Percentiles rank a stretch among this genome's conserved stretches.
phyloP scores from a whole-genome alignment of 2,113 vertebrate genomes.

The Talpa occidentalis region DNA sequence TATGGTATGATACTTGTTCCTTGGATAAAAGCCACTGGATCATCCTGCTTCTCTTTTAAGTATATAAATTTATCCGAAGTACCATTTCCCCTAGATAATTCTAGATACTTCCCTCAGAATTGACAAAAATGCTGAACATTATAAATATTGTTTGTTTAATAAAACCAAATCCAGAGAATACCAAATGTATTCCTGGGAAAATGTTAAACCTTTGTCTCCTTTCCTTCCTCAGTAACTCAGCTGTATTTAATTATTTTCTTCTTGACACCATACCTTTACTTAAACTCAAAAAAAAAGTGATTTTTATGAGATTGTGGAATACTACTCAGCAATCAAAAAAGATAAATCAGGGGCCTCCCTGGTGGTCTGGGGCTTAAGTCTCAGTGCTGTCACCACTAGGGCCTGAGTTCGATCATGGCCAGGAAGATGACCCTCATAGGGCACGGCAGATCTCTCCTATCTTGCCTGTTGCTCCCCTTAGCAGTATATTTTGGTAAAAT shows the following conservation, averaged over 20 bases:
- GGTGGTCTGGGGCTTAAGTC: too few species aligned
- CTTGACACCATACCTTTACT: background rate
- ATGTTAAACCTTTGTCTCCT: background rate
- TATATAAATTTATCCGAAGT: background rate
- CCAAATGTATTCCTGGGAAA: slow-evolving; percentile 16
- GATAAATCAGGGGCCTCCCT: too few species aligned
- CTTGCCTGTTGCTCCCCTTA: too few species aligned
- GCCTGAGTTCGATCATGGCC: too few species aligned
- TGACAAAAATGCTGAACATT: background rate
- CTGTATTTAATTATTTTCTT: background rate
- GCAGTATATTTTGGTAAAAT: too few species aligned
- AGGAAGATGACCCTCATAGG: too few species aligned
- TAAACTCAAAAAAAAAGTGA: background rate
- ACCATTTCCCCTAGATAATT: background rate
- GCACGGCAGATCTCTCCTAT: too few species aligned
- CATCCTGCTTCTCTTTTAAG: background rate
- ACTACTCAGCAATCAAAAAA: background rate
- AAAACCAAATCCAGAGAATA: slow-evolving; percentile 10
- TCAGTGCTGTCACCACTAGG: too few species aligned
- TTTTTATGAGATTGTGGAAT: background rate
- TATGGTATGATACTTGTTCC: background rate
- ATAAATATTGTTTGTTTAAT: slow-evolving; percentile 38
- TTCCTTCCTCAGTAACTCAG: background rate
- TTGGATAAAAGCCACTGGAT: background rate
- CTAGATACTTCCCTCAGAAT: background rate